A percentile compares a stretch with the other conserved stretches of the same genome.
phyloP scores from a whole-genome alignment of 2,888 invertebrate species.

The Kuschelorhynchus macadamiae region DNA sequence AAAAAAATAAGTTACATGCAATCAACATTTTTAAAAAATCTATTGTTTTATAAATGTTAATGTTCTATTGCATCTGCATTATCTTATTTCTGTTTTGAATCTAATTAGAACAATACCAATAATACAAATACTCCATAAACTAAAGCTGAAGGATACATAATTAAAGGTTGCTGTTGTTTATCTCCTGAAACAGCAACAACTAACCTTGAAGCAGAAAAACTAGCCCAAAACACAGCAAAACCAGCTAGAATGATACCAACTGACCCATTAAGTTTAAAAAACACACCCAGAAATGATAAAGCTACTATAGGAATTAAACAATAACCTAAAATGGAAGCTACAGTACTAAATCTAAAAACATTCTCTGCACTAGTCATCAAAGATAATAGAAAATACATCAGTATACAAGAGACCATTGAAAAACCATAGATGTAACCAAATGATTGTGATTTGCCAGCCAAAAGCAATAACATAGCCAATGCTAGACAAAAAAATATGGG shows the following conservation, averaged over 20 bases:
- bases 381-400: conserved; percentile 89
- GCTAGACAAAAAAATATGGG: conserved; percentile 91
- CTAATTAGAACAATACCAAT: conserved; percentile 88
- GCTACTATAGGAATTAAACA: conserved; percentile 93
- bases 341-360: conserved; percentile 82
- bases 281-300: conserved; percentile 84
- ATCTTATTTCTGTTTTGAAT: neutral
- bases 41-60: too few species aligned
- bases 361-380: conserved; percentile 81
- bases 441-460: conserved; percentile 85
- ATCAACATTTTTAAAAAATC: too few species aligned
- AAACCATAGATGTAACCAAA: conserved; percentile 97
- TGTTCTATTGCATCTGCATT: too few species aligned
- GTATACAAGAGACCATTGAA: conserved; percentile 88
- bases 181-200: conserved; percentile 93
- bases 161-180: conserved; percentile 86
- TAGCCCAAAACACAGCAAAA: conserved; percentile 88
- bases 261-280: conserved; percentile 82
- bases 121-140: conserved; percentile 95
- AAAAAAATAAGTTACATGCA: too few species aligned
- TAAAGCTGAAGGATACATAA: conserved; percentile 94
- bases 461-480: conserved; percentile 76
- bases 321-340: conserved; percentile 92
- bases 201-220: conserved; percentile 91
- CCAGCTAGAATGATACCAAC: conserved; percentile 78